Base-by-base conservation (phyloP, 2,797 vertebrate genomes). In the Urophycis tenuis region DNA sequence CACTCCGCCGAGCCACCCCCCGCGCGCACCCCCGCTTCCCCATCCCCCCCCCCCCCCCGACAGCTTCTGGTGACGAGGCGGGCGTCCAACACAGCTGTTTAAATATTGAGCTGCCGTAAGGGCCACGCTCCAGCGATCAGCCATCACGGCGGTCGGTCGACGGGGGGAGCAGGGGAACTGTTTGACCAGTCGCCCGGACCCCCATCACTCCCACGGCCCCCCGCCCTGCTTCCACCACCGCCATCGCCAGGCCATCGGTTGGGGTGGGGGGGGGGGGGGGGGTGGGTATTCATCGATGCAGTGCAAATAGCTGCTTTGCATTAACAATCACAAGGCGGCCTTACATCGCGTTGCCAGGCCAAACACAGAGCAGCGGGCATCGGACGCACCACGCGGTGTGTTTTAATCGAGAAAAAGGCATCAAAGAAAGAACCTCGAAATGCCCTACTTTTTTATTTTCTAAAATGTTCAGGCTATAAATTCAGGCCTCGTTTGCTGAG, bases 71-170 rank as follows among this genome's bases (percentile, higher is more conserved):
- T n/a, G 79, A 87, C 79, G 85, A 83, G 81, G 74, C 86, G 84
- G 86, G 85, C 81, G 85, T 80, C 84, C 83, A 86, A 90, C 90
- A 90, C 91, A 92, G 91, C 90, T 92, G 91, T 88, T 87, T 85
- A 89, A 91, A 92, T 87, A 89, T 74, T 78, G 82, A 89, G 86
- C 83, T 11, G 11, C 80, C 77, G 82, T 85, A 83, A 85, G 83
- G 88, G 86, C 82, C 75, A 80, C 87, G 82, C 82, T 79, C 77
- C 82, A 84, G 89, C 83, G 79, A 64, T 72, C 75, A 69, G 87
- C 87, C 88, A 88, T 83, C 75, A 11, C 75, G 75, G 77, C 33
- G 76, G 78, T 36, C 81, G 78, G 82, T 75, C n/a, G n/a, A n/a
- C n/a, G n/a, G n/a, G 82, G 83, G 78, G 80, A 75, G 79, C 82